Evolutionary conservation across 1,140 invertebrate species (phyloP).

Genomic region (Drosophila equinoxialis): DNA sequence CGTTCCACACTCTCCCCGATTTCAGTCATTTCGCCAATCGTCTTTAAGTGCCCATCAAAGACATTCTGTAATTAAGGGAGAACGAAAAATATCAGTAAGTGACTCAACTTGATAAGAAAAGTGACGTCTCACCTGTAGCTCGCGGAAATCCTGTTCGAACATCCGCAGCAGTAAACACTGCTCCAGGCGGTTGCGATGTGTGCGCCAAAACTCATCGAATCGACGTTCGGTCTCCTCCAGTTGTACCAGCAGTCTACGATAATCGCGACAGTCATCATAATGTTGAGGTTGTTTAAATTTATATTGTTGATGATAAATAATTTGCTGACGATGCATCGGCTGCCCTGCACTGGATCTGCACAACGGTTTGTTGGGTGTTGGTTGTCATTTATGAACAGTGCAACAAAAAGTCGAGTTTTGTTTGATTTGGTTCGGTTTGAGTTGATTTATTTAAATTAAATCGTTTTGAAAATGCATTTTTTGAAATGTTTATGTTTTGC

Average conservation of each 20-base stretch:
- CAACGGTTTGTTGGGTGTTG: conserved; percentile 37
- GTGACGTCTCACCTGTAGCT: conserved; percentile 86
- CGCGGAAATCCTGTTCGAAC: conserved; percentile 94
- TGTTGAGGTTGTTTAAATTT: conserved; percentile 76
- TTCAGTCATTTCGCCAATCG: conserved; percentile 92
- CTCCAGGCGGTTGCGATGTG: conserved; percentile 93
- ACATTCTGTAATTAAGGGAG: conserved; percentile 83
- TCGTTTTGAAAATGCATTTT: conserved; percentile 42
- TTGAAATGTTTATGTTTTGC: conserved; percentile 31
- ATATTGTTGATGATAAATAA: conserved; percentile 79
- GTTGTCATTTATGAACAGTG: conserved; percentile 41
- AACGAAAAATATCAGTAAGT: conserved; percentile 17
- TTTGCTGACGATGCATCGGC: conserved; percentile 70
- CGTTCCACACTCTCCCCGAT: conserved; percentile 92
- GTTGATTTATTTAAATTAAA: conserved; percentile 21
- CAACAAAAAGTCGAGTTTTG: conserved; percentile 32
- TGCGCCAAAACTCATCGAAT: conserved; percentile 96
- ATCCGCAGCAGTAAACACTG: conserved; percentile 94
- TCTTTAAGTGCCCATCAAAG: conserved; percentile 89
- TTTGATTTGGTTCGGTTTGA: conserved; percentile 29
- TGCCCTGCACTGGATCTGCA: conserved; percentile 77
- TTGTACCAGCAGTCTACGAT: conserved; percentile 92
- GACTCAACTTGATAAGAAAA: conserved; percentile 25
- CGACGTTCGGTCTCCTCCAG: conserved; percentile 96
- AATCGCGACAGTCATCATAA: conserved; percentile 80